Conservation (phyloP, 92 coral and sea anemone genomes). For the Desmophyllum pertusum region DNA sequence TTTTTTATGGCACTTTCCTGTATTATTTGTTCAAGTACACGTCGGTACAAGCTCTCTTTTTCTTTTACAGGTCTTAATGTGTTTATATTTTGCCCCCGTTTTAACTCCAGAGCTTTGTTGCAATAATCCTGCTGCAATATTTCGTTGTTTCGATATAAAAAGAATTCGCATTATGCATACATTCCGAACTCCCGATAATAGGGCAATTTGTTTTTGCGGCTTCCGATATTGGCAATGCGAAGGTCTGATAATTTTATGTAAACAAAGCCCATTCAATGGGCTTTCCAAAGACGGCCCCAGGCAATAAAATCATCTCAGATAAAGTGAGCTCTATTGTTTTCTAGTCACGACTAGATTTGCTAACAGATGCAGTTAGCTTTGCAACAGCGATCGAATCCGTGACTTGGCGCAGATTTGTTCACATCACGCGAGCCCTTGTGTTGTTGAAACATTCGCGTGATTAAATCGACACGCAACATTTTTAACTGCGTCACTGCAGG, state of each 20-base stretch:
- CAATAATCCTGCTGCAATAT: background rate
- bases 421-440: conserved; percentile 23
- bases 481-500: background rate
- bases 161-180: conserved; percentile 5
- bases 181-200: background rate
- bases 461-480: background rate
- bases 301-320: background rate
- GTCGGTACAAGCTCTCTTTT: background rate
- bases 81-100: background rate
- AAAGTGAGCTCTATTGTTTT: background rate
- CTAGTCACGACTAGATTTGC: background rate
- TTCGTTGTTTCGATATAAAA: background rate
- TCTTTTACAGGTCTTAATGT: background rate
- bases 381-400: background rate
- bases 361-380: background rate
- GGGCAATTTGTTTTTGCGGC: background rate
- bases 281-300: background rate
- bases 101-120: background rate
- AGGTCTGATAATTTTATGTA: background rate
- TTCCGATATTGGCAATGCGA: background rate
- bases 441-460: background rate
- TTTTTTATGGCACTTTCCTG: background rate
- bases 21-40: background rate
- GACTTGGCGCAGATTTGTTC: background rate
- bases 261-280: background rate